These are phyloP conservation scores for Pagetopsis macropterus DNA, from an alignment of 2,797 vertebrate species.

Conservation along the genomic window DNA sequence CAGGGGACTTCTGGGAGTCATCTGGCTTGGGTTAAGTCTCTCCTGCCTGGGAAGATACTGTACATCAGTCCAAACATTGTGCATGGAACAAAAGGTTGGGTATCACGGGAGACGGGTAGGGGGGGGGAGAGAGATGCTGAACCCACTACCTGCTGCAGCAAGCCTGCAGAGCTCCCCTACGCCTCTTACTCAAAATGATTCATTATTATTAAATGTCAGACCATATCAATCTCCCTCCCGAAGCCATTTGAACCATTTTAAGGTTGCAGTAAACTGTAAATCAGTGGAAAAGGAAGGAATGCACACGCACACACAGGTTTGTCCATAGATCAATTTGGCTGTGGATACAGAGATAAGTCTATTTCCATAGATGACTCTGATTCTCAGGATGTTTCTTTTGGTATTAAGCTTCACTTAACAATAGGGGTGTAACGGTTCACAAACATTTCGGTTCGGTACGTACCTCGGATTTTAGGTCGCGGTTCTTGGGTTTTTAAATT, in stretches of 20 bases:
- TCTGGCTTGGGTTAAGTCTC: slow-evolving; percentile 2
- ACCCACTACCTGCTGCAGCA: slow-evolving; percentile 36
- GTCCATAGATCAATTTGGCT: not conserved
- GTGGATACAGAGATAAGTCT: not conserved
- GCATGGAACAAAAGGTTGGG: slow-evolving; percentile 43
- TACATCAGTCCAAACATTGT: slow-evolving; percentile 29
- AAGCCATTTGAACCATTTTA: not conserved
- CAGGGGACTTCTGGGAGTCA: not conserved
- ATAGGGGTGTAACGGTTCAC: too few relatives aligned
- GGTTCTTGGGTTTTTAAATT: too few relatives aligned
- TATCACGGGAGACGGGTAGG: slow-evolving; percentile 40
- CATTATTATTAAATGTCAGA: not conserved
- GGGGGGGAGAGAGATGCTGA: slow-evolving; percentile 31
- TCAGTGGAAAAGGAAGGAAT: not conserved
- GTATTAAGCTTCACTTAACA: slow-evolving; percentile 2
- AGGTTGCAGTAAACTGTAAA: not conserved
- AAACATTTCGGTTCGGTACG: too few relatives aligned
- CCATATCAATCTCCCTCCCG: not conserved
- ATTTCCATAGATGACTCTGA: not conserved
- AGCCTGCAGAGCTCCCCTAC: slow-evolving; percentile 34
- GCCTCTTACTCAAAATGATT: slow-evolving; percentile 1
- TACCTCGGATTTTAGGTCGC: too few relatives aligned
- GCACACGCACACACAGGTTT: not conserved
- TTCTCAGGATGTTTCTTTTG: not conserved
- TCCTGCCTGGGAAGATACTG: slow-evolving; percentile 21